A percentile compares a stretch with the other conserved stretches of the same genome.
Conservation (phyloP, 1,140 invertebrate species). For the Zophobas atratus region DNA sequence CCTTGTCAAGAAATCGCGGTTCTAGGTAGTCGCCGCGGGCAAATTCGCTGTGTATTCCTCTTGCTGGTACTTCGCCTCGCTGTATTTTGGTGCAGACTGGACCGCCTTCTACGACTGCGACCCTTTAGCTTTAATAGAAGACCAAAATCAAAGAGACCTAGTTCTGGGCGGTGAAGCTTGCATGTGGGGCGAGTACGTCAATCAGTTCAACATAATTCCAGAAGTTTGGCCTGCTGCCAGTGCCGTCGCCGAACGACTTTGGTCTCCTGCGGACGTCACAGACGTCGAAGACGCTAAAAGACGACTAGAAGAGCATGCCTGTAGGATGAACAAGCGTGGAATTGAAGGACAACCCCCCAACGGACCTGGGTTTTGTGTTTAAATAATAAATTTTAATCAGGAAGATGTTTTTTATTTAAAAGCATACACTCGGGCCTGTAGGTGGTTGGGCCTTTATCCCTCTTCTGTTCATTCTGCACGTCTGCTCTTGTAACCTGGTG, state of each 20-base stretch:
- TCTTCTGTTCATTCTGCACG: constrained; percentile 84
- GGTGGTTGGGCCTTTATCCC: constrained; percentile 81
- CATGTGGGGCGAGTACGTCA: constrained; percentile 92
- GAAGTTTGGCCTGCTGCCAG: constrained; percentile 86
- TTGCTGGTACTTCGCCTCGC: constrained; percentile 90
- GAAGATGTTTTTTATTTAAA: neutral
- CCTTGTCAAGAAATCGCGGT: neutral
- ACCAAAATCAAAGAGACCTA: constrained; percentile 68
- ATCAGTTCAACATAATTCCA: constrained; percentile 73
- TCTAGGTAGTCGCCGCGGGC: constrained; percentile 72
- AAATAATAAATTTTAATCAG: neutral
- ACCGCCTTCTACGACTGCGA: constrained; percentile 83
- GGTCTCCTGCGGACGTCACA: constrained; percentile 72
- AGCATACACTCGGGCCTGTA: constrained; percentile 77
- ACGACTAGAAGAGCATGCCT: constrained; percentile 87
- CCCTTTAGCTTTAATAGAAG: constrained; percentile 75
- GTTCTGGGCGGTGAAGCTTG: constrained; percentile 91
- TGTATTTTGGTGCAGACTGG: constrained; percentile 84
- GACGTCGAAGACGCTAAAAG: constrained; percentile 52
- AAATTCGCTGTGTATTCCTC: constrained; percentile 80
- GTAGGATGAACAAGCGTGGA: constrained; percentile 84
- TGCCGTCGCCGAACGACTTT: constrained; percentile 88
- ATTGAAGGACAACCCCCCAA: constrained; percentile 81
- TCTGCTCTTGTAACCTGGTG: constrained; percentile 83
- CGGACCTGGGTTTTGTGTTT: constrained; percentile 75